phyloP scores from a whole-genome alignment of 2,797 vertebrate species.

The Limosa lapponica region DNA sequence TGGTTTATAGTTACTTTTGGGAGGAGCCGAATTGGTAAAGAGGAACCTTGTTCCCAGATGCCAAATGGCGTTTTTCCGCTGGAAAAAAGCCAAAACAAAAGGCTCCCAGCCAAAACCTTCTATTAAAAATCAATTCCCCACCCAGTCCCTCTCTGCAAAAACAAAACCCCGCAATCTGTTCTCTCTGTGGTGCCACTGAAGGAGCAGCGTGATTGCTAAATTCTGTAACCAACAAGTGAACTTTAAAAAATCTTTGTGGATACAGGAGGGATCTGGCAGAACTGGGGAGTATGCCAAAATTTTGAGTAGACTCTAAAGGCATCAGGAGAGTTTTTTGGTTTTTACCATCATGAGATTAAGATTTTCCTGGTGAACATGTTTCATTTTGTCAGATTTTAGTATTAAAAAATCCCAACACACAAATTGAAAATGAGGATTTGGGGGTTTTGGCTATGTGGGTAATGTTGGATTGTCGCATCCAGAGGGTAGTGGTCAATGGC shows the following conservation, averaged over 20 bases:
- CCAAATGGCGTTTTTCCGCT: not conserved
- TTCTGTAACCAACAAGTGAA: constrained; percentile 26
- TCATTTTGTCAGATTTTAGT: not conserved
- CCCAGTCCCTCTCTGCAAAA: not conserved
- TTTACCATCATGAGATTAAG: not conserved
- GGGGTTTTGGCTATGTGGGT: not conserved
- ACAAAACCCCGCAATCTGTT: not conserved
- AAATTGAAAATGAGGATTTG: not conserved
- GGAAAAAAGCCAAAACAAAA: not conserved
- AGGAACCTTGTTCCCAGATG: not conserved
- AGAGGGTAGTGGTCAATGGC: not conserved
- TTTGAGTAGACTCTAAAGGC: not conserved
- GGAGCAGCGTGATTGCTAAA: constrained; percentile 18
- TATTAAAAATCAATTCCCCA: not conserved
- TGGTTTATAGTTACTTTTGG: not conserved
- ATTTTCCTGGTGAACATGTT: not conserved
- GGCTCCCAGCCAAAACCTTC: not conserved
- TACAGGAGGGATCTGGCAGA: not conserved
- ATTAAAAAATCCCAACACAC: not conserved
- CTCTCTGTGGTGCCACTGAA: not conserved
- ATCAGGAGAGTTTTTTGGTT: not conserved
- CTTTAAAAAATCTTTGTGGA: not conserved
- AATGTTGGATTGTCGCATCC: not conserved
- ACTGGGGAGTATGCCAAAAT: not conserved
- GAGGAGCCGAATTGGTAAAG: not conserved